Conservation (phyloP, 1,140 invertebrate species). For the Sinella curviseta region DNA sequence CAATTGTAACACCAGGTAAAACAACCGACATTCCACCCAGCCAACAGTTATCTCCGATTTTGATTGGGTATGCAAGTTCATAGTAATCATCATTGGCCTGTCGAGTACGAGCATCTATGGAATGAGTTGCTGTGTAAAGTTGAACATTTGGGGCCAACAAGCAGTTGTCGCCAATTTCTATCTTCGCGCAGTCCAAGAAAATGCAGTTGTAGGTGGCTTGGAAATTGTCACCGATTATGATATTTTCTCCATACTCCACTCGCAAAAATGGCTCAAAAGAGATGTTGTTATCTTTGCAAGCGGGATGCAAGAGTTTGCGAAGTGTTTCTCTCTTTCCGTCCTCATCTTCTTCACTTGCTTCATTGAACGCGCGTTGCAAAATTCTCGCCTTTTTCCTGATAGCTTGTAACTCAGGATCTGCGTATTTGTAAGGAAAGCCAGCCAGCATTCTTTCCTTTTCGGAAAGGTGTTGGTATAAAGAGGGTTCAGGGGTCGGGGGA, state of each 20-base stretch:
- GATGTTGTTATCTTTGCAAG: conserved; percentile 21
- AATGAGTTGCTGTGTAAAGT: conserved; percentile 46
- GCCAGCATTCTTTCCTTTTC: conserved; percentile 42
- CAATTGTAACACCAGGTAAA: conserved; percentile 50
- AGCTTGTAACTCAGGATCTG: conserved; percentile 21
- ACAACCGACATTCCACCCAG: conserved; percentile 48
- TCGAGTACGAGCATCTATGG: conserved; percentile 34
- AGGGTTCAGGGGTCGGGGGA: conserved; percentile 6
- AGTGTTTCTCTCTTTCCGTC: conserved; percentile 3
- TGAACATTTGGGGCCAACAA: conserved; percentile 45
- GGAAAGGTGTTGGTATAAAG: conserved; percentile 38
- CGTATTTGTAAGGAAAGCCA: conserved; percentile 36
- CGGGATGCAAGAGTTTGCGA: conserved; percentile 33
- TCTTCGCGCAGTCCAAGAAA: conserved; percentile 41
- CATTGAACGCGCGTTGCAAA: conserved; percentile 29
- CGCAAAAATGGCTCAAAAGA: conserved; percentile 36
- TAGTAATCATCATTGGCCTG: conserved; percentile 35
- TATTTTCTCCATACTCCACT: conserved; percentile 41
- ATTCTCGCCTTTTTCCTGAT: not conserved
- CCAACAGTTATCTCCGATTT: conserved; percentile 49
- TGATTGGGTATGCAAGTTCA: conserved; percentile 38
- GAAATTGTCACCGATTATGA: conserved; percentile 43
- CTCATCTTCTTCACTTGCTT: conserved; percentile 12
- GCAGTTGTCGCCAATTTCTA: conserved; percentile 43
- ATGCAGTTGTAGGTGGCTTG: conserved; percentile 48